Conservation (phyloP, 2,113 vertebrate species). For the Varanus komodoensis region DNA sequence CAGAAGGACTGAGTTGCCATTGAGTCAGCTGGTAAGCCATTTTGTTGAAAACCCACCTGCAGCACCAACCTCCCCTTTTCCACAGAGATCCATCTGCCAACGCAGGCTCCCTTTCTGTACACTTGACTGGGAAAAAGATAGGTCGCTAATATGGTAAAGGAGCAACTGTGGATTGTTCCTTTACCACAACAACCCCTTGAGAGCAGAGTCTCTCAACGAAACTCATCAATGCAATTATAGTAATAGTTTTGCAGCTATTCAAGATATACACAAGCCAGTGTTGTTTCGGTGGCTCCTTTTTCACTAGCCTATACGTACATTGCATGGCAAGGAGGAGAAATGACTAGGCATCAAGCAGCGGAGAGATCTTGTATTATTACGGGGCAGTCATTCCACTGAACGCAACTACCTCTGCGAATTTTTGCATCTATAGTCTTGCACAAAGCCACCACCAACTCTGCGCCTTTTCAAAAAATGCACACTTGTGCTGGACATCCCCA, state of each 20-base stretch:
- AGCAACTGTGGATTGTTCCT: too few relatives aligned
- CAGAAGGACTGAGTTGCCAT: neutral
- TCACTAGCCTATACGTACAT: neutral
- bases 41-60: conserved; percentile 54
- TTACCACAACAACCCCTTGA: neutral
- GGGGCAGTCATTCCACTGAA: too few relatives aligned
- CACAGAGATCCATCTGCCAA: conserved; percentile 48
- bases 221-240: neutral
- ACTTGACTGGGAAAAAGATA: conserved; percentile 10
- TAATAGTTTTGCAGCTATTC: conserved; percentile 43
- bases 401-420: neutral
- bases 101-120: conserved; percentile 1
- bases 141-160: conserved; percentile 6
- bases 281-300: conserved; percentile 53
- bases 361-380: too few relatives aligned
- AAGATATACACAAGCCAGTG: conserved; percentile 28
- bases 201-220: conserved; percentile 19
- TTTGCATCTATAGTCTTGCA: neutral
- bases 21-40: conserved; percentile 51
- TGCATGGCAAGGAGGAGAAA: conserved; percentile 39
- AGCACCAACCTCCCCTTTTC: neutral
- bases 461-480: too few relatives aligned
- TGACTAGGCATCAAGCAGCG: too few relatives aligned
- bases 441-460: neutral
- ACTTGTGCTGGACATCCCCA: neutral